Evolutionary conservation across 2,797 vertebrate genomes (phyloP).

Genomic region (Pipistrellus pipistrellus): DNA sequence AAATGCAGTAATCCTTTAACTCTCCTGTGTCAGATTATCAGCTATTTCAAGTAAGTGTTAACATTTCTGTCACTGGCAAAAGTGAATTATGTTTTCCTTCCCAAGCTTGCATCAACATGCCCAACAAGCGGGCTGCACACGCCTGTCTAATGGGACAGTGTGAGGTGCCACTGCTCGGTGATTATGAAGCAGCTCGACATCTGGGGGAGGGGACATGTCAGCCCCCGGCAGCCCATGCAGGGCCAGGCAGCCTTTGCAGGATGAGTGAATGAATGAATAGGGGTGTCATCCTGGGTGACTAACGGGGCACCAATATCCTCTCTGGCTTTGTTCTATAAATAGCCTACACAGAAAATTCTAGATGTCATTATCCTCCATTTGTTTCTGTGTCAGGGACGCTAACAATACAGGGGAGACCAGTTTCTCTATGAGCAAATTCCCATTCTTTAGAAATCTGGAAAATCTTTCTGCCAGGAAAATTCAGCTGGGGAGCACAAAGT

Average conservation of each 20-base stretch:
- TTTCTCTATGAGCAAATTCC: background rate
- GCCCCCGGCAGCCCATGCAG: conserved; percentile 34
- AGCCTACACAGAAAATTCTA: conserved; percentile 56
- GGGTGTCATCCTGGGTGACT: conserved; percentile 40
- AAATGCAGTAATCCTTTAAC: conserved; percentile 87
- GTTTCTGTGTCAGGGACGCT: background rate
- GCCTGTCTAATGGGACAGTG: conserved; percentile 84
- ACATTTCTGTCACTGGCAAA: conserved; percentile 86
- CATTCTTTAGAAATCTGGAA: conserved; percentile 48
- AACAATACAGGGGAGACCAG: background rate
- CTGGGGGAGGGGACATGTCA: conserved; percentile 23
- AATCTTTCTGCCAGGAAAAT: conserved; percentile 48
- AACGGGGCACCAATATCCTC: background rate
- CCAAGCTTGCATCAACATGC: conserved; percentile 88
- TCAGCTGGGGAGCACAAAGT: background rate
- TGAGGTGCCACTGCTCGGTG: conserved; percentile 80
- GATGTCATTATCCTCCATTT: background rate
- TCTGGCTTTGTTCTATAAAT: conserved; percentile 72
- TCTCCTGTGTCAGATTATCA: conserved; percentile 88
- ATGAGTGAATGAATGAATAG: conserved; percentile 65
- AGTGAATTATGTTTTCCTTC: conserved; percentile 87
- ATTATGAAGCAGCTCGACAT: conserved; percentile 77
- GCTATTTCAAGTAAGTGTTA: conserved; percentile 88
- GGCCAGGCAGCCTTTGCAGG: conserved; percentile 43
- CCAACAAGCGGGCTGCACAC: conserved; percentile 84